Conservation (phyloP, 2,888 invertebrate species). For the Zygaena filipendulae region DNA sequence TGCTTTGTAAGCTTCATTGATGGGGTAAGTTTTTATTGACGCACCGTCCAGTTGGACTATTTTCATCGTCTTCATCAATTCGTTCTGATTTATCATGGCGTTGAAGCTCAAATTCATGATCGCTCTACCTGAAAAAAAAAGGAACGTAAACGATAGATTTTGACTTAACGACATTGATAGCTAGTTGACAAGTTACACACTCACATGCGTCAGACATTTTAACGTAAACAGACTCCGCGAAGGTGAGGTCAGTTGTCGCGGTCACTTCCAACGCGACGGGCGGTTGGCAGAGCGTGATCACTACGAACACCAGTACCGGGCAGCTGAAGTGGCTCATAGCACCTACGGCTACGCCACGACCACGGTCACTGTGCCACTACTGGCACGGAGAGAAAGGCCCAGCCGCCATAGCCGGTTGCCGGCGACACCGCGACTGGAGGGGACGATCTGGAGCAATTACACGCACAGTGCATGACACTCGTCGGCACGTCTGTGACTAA, state of each 20-base stretch:
- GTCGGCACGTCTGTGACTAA: slow-evolving; percentile 16
- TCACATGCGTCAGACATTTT: slow-evolving; percentile 57
- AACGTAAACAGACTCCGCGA: slow-evolving; percentile 50
- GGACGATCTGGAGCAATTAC: slow-evolving; percentile 46
- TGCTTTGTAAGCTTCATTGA: slow-evolving; percentile 41
- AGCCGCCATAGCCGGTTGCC: too few relatives aligned
- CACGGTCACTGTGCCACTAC: slow-evolving; percentile 62
- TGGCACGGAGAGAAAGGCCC: slow-evolving; percentile 47
- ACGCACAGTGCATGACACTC: slow-evolving; percentile 16
- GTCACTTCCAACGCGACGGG: slow-evolving; percentile 19
- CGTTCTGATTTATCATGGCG: slow-evolving; percentile 33
- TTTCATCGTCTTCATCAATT: slow-evolving; percentile 47
- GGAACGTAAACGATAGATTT: too few relatives aligned
- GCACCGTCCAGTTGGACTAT: slow-evolving; percentile 38
- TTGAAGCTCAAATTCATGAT: slow-evolving; percentile 49
- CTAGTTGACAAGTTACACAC: too few relatives aligned
- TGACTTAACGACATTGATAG: too few relatives aligned
- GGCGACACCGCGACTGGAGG: slow-evolving; percentile 35
- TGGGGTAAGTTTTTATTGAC: slow-evolving; percentile 33
- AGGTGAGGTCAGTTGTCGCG: slow-evolving; percentile 32
- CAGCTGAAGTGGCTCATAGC: slow-evolving; percentile 50
- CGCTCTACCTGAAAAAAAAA: slow-evolving; percentile 46
- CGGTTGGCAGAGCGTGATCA: slow-evolving; percentile 26
- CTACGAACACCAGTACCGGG: slow-evolving; percentile 26
- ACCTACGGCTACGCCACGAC: slow-evolving; percentile 35